These are phyloP conservation scores for Wiebesia pumilae DNA, from an alignment of 1,140 invertebrate genomes.

Conservation along the genomic window DNA sequence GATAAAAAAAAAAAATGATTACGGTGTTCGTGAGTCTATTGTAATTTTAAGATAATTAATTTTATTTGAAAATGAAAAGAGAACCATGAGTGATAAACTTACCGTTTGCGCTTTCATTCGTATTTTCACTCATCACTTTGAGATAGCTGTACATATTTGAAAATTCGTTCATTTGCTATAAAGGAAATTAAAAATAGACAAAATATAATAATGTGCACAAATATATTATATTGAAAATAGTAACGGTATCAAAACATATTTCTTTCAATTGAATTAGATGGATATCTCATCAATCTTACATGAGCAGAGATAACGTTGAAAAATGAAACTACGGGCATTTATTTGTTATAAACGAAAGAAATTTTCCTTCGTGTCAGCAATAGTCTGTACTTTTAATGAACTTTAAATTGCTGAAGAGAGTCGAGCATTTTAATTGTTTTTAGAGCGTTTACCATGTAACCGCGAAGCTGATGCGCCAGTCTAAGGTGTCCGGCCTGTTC, in stretches of 20 bases:
- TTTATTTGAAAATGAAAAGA: background rate
- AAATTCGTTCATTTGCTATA: constrained; percentile 84
- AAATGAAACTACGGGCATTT: no score
- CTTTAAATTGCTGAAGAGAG: background rate
- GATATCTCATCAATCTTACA: no score
- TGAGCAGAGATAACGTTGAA: no score
- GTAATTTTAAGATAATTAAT: background rate
- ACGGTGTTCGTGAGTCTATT: no score
- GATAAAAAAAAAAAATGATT: no score
- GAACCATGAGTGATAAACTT: background rate
- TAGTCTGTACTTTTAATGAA: no score
- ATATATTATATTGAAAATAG: background rate
- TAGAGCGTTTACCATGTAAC: constrained; percentile 80
- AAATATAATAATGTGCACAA: background rate
- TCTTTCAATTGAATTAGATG: no score
- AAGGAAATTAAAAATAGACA: constrained; percentile 28
- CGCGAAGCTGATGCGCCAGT: constrained; percentile 83
- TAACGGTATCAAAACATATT: background rate
- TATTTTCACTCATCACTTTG: constrained; percentile 82
- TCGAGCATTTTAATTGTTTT: background rate
- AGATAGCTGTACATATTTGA: constrained; percentile 89
- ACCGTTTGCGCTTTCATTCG: constrained; percentile 39
- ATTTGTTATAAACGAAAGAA: no score
- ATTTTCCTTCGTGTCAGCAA: no score
- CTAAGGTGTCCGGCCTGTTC: constrained; percentile 82